Evolutionary conservation across 2,797 vertebrate species (phyloP).

Genomic region (Cuculus canorus): DNA sequence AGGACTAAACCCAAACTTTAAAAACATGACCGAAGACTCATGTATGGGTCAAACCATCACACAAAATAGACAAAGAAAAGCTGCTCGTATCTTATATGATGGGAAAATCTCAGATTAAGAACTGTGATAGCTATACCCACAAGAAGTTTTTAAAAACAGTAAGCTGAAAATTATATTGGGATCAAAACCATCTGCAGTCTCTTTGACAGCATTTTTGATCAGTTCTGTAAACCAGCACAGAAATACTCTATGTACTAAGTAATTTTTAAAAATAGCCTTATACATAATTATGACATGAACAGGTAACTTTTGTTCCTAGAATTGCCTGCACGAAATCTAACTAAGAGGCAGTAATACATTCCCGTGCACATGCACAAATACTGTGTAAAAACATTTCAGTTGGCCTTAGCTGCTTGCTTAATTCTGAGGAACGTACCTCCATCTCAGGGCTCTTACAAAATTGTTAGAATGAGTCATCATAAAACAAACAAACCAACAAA

Average conservation of each 20-base stretch:
- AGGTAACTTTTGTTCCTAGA: neutral
- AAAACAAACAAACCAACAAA: slow-evolving; percentile 14
- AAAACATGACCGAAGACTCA: neutral
- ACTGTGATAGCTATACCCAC: neutral
- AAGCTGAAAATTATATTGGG: neutral
- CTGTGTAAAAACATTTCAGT: neutral
- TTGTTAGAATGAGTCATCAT: neutral
- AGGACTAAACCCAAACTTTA: neutral
- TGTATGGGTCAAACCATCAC: neutral
- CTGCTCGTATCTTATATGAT: neutral
- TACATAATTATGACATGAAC: neutral
- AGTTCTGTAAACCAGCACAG: neutral
- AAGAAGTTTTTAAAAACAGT: neutral
- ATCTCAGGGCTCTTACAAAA: neutral
- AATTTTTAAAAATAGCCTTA: neutral
- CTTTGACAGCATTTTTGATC: neutral
- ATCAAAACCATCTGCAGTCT: neutral
- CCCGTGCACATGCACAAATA: neutral
- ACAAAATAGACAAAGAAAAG: neutral
- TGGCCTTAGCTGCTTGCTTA: neutral
- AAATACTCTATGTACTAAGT: neutral
- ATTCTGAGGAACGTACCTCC: neutral
- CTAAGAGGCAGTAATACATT: neutral
- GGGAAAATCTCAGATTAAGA: neutral
- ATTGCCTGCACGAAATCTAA: neutral